Base-by-base conservation (phyloP, 2,888 invertebrate genomes). In the Brachypalpus laphriformis region DNA sequence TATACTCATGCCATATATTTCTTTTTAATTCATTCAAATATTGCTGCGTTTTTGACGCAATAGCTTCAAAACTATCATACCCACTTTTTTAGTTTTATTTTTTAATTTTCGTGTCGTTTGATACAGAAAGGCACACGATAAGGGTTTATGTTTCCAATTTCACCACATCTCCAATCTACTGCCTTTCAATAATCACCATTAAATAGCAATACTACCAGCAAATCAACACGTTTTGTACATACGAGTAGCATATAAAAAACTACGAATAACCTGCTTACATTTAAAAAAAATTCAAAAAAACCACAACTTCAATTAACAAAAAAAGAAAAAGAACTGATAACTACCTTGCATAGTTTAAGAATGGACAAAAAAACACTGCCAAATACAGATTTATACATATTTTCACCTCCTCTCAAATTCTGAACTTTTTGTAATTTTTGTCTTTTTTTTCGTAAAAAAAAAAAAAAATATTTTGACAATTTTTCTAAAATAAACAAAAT, bases 401-500 rank as follows among this genome's bases (percentile, higher is more conserved):
- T 59, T 61, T 61, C 57, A 61, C 28, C 8, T 25, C 18, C 22
- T 31, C 11, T 68, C 34, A 49, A 40, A 47, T 34, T 49, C 25
- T 54, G 68, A 68, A 68, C 49, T 66, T 14, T 22, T 51, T 16
- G 14, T 68, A 25, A 18, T 56, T 20, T 18, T 65, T 18, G n/a
- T n/a, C n/a, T 34, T 59, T 42, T 40, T 25, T 11, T 28, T 25
- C 18, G n/a, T n/a, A 22, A 65, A 37, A 34, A 63, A 61, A 61
- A 45, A 45, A 65, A 22, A n/a, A 77, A 51, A 47, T 40, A 61
- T 49, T 71, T 76, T 76, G 56, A 71, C 2, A 37, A 42, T 20
- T 56, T 63, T 70, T 70, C 40, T 57, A 63, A 76, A 83, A 70
- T 63, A 61, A 74, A 86, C 63, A 72, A 71, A 45, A 56, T 47